A percentile compares a stretch with the other conserved stretches of the same genome.
Conservation (phyloP, 2,797 vertebrate genomes). For the Rhinogobio ventralis region DNA sequence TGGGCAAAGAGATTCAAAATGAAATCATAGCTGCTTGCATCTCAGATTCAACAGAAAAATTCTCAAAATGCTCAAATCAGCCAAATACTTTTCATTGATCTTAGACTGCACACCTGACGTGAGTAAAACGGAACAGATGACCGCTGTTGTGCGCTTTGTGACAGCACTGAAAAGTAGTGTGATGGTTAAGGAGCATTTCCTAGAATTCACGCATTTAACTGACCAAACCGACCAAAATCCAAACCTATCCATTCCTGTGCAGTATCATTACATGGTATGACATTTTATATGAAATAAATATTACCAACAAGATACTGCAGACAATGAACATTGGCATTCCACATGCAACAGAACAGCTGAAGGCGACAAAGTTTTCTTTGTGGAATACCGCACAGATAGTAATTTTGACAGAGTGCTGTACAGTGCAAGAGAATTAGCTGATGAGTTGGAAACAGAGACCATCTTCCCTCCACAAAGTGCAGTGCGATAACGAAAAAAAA, state of each 20-base stretch:
- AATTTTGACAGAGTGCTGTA: not conserved
- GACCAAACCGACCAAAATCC: not conserved
- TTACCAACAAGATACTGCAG: not conserved
- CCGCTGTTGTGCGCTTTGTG: too few relatives aligned
- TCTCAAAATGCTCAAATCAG: too few relatives aligned
- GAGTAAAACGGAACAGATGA: too few relatives aligned
- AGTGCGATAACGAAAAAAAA: not conserved
- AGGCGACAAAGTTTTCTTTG: not conserved
- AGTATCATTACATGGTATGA: not conserved
- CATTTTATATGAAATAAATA: not conserved
- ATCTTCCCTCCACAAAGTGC: not conserved
- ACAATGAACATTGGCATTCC: not conserved
- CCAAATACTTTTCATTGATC: too few relatives aligned
- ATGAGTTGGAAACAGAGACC: not conserved
- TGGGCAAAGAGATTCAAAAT: not conserved
- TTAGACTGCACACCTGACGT: too few relatives aligned
- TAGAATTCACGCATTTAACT: too few relatives aligned
- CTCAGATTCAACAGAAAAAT: too few relatives aligned
- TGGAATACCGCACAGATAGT: not conserved
- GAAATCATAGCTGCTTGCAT: not conserved
- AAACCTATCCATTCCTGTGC: not conserved
- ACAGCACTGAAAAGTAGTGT: too few relatives aligned
- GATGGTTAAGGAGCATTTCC: too few relatives aligned
- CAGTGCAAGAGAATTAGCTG: not conserved
- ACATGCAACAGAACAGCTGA: not conserved